Conservation (phyloP, 2,888 invertebrate genomes). For the Nephrotoma flavescens region DNA sequence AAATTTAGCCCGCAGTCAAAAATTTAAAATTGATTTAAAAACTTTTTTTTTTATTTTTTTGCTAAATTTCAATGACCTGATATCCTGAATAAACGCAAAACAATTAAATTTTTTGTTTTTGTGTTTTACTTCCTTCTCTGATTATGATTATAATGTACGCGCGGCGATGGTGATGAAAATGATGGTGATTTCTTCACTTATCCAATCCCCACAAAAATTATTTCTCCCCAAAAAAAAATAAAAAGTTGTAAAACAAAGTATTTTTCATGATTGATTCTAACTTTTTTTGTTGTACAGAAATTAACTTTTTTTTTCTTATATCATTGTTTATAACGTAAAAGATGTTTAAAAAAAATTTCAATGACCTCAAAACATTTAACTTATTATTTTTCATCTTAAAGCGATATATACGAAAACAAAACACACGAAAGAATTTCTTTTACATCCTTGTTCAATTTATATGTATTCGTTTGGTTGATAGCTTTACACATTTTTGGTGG, state of each 20-base stretch:
- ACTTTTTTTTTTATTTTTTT: too few species aligned
- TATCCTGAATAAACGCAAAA: neutral
- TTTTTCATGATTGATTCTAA: neutral
- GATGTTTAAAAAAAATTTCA: neutral
- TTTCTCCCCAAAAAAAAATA: neutral
- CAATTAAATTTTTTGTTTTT: neutral
- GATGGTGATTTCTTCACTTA: neutral
- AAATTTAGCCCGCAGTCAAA: too few species aligned
- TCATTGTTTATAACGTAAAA: neutral
- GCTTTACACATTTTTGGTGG: neutral
- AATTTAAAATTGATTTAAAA: too few species aligned
- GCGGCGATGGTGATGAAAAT: neutral
- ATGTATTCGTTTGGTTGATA: neutral
- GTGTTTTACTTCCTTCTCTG: neutral
- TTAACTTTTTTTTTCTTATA: neutral
- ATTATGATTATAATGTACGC: neutral
- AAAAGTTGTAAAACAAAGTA: neutral
- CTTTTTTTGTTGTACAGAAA: neutral
- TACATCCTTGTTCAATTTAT: neutral
- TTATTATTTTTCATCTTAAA: neutral
- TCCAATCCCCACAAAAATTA: neutral
- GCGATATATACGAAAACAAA: neutral
- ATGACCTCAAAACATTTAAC: neutral
- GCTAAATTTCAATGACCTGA: neutral
- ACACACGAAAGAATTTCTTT: neutral